Evolutionary conservation across 2,797 vertebrate species (phyloP), one percentile per base, ranked within the genome.

Genomic region (Poeciliopsis presidionis): DNA sequence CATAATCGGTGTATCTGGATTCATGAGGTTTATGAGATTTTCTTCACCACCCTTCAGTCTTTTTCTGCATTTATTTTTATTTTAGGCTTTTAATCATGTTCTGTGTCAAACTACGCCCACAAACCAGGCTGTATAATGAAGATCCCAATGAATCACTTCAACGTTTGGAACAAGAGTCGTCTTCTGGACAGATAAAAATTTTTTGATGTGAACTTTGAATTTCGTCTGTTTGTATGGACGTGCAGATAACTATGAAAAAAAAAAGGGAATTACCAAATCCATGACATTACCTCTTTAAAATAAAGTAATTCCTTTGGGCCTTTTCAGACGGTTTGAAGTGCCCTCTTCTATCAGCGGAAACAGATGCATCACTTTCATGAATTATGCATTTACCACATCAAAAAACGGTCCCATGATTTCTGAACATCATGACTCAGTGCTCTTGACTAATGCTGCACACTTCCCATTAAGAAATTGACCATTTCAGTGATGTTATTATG

Each of bases 311-410:
- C 25, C 22, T 7, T 70, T 45, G 11, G 22, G 41, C 67, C 41
- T 70, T 43, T 70, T 45, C 41, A 70, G 67, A 25, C 12, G 5
- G 39, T n/a, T 43, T 70, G 39, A 70, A 45, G 67, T 45, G 43
- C 11, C 67, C 67, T 70, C 67, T 70, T 41, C 49, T 16, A 43
- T 74, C 53, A 55, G 65, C 47, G 16, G 8, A 76, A 79, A 78
- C 51, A 70, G n/a, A 72, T 0, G 0, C 36, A 74, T 75, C 75
- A 47, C 46, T 18, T 30, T 73, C 49, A 65, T 82, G 70, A 84
- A 79, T 88, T 75, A 84, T 76, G 0, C 25, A 73, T 81, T 67
- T 73, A 18, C 79, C 49, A 45, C 51, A 74, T 74, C 57, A 74
- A 59, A 70, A 57, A 59, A 45, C 2, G 1, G 36, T 43, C 51